Conservation (phyloP, 2,113 vertebrate species). For the Cariama cristata region DNA sequence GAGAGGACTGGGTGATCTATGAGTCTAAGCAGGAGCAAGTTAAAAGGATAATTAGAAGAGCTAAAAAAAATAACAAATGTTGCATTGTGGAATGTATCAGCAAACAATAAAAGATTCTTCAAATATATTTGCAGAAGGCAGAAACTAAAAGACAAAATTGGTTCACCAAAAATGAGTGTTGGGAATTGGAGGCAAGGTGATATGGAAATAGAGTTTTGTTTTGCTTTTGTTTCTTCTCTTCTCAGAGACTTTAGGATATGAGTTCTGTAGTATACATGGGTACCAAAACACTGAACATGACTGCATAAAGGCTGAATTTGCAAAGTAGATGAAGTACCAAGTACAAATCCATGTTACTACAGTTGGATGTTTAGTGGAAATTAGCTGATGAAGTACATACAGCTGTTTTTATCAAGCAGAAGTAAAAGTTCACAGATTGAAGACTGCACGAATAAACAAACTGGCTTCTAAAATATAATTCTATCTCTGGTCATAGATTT, state of each 20-base stretch:
- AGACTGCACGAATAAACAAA: not conserved
- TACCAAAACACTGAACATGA: not conserved
- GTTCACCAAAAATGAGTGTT: slow-evolving; percentile 20
- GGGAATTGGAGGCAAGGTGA: slow-evolving; percentile 12
- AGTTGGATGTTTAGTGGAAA: not conserved
- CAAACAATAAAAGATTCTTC: slow-evolving; percentile 50
- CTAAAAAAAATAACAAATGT: slow-evolving; percentile 34
- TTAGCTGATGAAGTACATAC: not conserved
- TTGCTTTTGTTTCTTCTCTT: not conserved
- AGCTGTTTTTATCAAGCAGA: not conserved
- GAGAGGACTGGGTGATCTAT: slow-evolving; percentile 25
- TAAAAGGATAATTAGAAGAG: slow-evolving; percentile 26
- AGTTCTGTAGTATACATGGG: not conserved
- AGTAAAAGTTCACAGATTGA: not conserved
- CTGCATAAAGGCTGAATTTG: not conserved
- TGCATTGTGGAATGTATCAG: slow-evolving; percentile 7
- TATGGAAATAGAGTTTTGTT: not conserved
- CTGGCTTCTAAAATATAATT: not conserved
- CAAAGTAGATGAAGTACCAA: not conserved
- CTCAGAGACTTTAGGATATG: not conserved
- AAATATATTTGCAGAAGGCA: slow-evolving; percentile 48
- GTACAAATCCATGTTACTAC: not conserved
- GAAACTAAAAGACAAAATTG: slow-evolving; percentile 52
- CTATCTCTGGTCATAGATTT: not conserved
- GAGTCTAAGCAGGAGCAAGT: slow-evolving; percentile 24